Conservation (phyloP, 2,797 vertebrate species). For the Mormyrops boulengeri region DNA sequence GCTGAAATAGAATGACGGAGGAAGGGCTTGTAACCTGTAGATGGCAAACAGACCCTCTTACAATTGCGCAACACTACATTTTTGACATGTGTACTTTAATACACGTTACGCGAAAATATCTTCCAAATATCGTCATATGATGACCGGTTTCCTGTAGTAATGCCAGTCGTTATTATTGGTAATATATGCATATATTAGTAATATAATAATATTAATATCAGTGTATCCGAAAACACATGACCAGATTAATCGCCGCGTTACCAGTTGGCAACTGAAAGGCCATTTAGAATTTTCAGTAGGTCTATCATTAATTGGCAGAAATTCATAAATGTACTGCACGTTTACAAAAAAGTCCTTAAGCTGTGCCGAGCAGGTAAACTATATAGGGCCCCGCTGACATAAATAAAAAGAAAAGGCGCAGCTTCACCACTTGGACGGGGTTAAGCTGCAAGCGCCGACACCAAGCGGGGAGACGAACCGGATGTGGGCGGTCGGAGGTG, state of each 20-base stretch:
- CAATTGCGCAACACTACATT: neutral
- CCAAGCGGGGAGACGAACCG: conserved; percentile 36
- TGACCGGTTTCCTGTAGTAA: neutral
- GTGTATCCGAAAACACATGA: neutral
- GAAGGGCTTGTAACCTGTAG: neutral
- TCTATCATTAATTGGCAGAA: neutral
- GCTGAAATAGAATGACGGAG: neutral
- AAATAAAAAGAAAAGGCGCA: neutral
- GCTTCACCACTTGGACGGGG: neutral
- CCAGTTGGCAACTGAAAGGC: neutral
- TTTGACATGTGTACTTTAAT: neutral
- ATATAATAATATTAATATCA: no score
- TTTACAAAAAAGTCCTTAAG: neutral
- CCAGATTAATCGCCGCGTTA: neutral
- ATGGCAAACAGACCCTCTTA: neutral
- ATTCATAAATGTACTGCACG: neutral
- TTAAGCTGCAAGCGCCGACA: neutral
- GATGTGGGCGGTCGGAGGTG: conserved; percentile 57
- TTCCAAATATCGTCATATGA: neutral
- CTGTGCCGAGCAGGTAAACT: neutral
- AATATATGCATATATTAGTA: neutral
- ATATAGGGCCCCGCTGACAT: neutral
- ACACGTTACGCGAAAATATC: neutral
- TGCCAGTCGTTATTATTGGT: neutral
- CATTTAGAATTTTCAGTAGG: neutral